Percentiles rank a stretch among this genome's conserved stretches.
Conservation (phyloP, 2,888 invertebrate genomes). For the Mactromeris polynyma region DNA sequence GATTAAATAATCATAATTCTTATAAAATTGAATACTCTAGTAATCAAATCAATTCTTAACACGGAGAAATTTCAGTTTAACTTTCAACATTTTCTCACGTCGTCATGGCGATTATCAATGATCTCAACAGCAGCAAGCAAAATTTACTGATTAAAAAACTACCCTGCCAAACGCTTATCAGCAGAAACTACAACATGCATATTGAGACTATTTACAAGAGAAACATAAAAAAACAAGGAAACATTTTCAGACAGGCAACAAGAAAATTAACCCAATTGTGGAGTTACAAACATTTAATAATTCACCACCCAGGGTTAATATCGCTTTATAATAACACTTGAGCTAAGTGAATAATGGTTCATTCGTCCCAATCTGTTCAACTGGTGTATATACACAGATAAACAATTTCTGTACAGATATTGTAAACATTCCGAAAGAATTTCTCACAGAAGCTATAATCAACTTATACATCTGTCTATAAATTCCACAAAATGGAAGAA, state of each 20-base stretch:
- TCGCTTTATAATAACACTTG: not conserved
- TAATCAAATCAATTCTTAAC: not conserved
- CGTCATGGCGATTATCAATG: not conserved
- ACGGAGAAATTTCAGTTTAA: not conserved
- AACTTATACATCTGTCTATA: not conserved
- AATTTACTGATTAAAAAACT: conserved; percentile 10
- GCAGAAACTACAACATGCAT: not conserved
- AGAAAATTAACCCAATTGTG: not conserved
- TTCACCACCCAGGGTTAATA: conserved; percentile 5
- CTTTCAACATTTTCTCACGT: not conserved
- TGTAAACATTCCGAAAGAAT: not conserved
- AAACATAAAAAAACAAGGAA: not conserved
- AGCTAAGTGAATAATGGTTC: conserved; percentile 1
- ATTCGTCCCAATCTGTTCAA: not conserved
- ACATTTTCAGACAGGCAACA: not conserved
- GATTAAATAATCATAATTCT: not conserved
- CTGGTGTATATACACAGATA: not conserved
- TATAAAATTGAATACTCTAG: not conserved
- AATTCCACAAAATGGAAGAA: not conserved
- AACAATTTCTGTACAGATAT: not conserved
- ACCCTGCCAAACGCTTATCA: not conserved
- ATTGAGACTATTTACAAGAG: not conserved
- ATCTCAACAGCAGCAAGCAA: not conserved
- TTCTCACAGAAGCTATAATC: not conserved
- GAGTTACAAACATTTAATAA: not conserved